Conservation (phyloP, 1,140 invertebrate species). For the Leptinotarsa lineolata region DNA sequence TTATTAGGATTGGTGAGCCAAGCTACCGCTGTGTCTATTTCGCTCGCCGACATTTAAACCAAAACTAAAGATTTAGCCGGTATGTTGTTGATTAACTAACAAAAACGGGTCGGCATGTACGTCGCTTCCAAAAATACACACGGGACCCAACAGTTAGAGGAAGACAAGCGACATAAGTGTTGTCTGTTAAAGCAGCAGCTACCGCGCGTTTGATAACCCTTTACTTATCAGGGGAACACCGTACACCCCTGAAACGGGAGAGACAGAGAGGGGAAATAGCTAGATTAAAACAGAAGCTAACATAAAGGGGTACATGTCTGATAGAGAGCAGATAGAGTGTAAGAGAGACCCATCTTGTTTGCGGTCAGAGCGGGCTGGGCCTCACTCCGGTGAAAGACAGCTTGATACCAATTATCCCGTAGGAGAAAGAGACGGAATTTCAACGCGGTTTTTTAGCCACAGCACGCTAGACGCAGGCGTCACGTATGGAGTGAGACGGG, state of each 20-base stretch:
- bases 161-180: constrained; percentile 40
- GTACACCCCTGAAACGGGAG: constrained; percentile 19
- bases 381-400: constrained; percentile 51
- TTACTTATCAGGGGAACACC: constrained; percentile 54
- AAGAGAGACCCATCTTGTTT: constrained; percentile 48
- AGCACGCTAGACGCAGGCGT: constrained; percentile 51
- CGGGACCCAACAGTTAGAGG: constrained; percentile 31
- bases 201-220: constrained; percentile 56
- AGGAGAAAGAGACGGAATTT: constrained; percentile 42
- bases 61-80: constrained; percentile 46
- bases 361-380: constrained; percentile 55
- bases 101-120: constrained; percentile 42
- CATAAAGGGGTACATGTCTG: constrained; percentile 52
- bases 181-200: constrained; percentile 48
- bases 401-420: constrained; percentile 47
- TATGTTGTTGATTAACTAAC: constrained; percentile 50
- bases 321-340: constrained; percentile 43
- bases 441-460: constrained; percentile 50
- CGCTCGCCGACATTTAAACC: constrained; percentile 28
- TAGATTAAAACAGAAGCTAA: constrained; percentile 57
- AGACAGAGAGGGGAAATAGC: constrained; percentile 44
- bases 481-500: constrained; percentile 52
- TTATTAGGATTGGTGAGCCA: constrained; percentile 20
- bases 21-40: constrained; percentile 14
- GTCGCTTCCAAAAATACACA: constrained; percentile 38